Percentiles rank a stretch among this genome's conserved stretches.
phyloP scores from a whole-genome alignment of 2,888 invertebrate genomes.

The Phymatocera aterrima region DNA sequence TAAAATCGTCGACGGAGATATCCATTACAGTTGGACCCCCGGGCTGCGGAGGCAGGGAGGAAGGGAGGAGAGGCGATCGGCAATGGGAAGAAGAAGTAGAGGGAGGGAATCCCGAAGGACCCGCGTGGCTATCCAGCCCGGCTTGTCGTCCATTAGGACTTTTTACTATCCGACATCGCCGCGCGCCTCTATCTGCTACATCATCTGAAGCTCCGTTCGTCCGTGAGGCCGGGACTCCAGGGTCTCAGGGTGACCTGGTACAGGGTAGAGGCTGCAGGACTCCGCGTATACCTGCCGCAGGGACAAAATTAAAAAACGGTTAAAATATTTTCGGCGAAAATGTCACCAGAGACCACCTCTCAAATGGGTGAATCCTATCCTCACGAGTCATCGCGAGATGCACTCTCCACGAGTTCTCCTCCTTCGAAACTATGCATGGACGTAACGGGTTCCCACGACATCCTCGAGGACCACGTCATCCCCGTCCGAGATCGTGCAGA shows the following conservation, averaged over 20 bases:
- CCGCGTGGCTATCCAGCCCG: constrained; percentile 47
- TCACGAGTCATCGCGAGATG: too few species aligned
- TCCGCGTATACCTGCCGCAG: constrained; percentile 40
- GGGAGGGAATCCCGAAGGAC: constrained; percentile 22
- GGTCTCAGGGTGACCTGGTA: not conserved
- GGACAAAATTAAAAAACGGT: constrained; percentile 48
- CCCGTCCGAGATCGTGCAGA: not conserved
- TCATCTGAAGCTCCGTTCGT: constrained; percentile 40
- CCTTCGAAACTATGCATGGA: not conserved
- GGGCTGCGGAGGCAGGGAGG: constrained; percentile 22
- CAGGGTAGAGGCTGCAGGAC: not conserved
- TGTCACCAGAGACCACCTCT: constrained; percentile 47
- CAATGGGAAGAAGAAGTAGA: not conserved
- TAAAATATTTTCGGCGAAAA: constrained; percentile 52
- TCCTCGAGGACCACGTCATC: not conserved
- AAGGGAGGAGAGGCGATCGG: too few species aligned
- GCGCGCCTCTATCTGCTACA: constrained; percentile 51
- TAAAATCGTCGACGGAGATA: constrained; percentile 57
- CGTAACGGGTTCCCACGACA: constrained; percentile 30
- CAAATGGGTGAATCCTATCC: constrained; percentile 17
- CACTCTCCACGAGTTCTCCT: not conserved
- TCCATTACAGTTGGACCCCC: constrained; percentile 58
- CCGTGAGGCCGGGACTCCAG: constrained; percentile 28
- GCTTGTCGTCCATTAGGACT: constrained; percentile 64
- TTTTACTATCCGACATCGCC: constrained; percentile 59